These are phyloP conservation scores for Peucedramus taeniatus DNA, from an alignment of 2,113 vertebrate species.

Conservation along the genomic window DNA sequence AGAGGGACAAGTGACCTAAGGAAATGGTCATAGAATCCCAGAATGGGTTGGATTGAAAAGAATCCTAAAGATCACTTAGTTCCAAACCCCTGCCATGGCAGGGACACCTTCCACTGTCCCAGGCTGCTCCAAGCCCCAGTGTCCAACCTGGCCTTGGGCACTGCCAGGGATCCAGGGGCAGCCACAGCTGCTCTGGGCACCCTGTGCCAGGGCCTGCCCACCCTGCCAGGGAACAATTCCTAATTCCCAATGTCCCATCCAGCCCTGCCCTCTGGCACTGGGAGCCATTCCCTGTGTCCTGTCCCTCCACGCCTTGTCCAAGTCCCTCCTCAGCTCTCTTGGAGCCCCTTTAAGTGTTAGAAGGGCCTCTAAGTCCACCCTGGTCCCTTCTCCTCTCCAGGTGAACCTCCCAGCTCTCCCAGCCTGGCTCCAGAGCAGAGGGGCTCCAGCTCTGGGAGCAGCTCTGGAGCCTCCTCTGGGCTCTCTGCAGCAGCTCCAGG, in stretches of 20 bases:
- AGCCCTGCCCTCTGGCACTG: neutral
- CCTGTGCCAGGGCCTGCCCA: neutral
- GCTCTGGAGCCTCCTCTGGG: rapidly evolving
- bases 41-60: neutral
- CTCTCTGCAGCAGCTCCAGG: neutral
- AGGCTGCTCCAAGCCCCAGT: neutral
- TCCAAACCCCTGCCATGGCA: neutral
- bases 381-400: neutral
- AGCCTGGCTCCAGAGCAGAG: neutral
- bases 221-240: neutral
- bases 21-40: neutral
- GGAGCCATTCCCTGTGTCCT: neutral
- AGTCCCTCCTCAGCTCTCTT: neutral
- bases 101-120: neutral
- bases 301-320: neutral
- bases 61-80: neutral
- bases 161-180: neutral
- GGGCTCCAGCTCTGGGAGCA: neutral
- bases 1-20: neutral
- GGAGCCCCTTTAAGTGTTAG: neutral
- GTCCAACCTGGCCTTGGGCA: neutral
- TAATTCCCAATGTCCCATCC: rapidly evolving
- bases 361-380: neutral
- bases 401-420: neutral
- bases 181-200: neutral